phyloP scores from a whole-genome alignment of 2,113 vertebrate genomes.

The Marmota flaviventris region DNA sequence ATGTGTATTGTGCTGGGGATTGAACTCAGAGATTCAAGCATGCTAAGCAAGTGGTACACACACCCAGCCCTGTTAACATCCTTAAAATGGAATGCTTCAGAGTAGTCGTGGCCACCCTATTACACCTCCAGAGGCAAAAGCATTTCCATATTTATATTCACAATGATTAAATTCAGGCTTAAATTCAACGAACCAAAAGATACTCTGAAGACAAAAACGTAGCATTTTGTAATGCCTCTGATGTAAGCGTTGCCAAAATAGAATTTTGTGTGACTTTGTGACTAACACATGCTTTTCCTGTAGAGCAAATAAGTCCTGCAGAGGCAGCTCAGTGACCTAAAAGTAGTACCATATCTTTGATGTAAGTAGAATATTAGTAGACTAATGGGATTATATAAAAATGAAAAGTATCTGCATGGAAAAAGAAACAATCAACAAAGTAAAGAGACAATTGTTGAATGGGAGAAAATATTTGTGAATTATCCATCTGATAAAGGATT shows the following conservation, averaged over 20 bases:
- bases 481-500: background rate
- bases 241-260: background rate
- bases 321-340: slow-evolving; percentile 4
- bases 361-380: slow-evolving; percentile 33
- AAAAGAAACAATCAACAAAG: background rate
- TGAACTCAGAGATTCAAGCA: too few species aligned
- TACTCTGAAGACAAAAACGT: slow-evolving; percentile 37
- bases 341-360: background rate
- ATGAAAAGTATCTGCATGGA: background rate
- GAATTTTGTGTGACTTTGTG: slow-evolving; percentile 44
- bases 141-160: background rate
- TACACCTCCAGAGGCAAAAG: background rate
- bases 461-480: background rate
- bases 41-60: too few species aligned
- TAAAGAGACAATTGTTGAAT: background rate
- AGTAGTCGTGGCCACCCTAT: background rate
- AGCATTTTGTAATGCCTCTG: background rate
- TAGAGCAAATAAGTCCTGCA: background rate
- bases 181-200: slow-evolving; percentile 30
- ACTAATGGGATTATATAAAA: background rate
- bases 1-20: too few species aligned
- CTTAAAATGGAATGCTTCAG: slow-evolving; percentile 25
- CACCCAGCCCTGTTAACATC: background rate
- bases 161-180: background rate
- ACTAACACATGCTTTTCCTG: background rate